phyloP scores from a whole-genome alignment of 1,140 invertebrate species.

The Radopholus similis region DNA sequence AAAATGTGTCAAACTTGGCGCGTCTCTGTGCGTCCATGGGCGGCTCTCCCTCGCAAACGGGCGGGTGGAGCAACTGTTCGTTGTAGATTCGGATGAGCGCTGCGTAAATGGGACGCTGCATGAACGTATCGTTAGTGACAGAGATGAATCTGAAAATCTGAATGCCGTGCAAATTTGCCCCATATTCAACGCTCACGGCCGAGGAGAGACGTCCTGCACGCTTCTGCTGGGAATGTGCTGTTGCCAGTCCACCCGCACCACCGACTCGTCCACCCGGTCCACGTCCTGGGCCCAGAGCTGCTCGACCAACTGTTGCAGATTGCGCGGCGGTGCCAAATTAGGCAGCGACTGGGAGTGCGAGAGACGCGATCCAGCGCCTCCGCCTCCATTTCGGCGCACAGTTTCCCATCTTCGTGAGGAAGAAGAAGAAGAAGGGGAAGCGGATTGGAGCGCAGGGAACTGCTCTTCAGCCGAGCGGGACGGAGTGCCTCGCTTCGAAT shows the following conservation, averaged over 20 bases:
- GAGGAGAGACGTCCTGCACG: not conserved
- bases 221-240: constrained; percentile 11
- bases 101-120: constrained; percentile 15
- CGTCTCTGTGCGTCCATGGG: constrained; percentile 7
- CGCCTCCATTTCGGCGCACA: not conserved
- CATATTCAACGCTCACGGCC: constrained; percentile 6
- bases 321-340: not conserved
- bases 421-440: no score
- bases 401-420: no score
- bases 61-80: constrained; percentile 10
- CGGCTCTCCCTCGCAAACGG: constrained; percentile 17
- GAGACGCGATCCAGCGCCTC: not conserved
- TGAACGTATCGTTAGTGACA: constrained; percentile 4
- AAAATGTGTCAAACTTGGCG: constrained; percentile 4
- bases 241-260: constrained; percentile 25
- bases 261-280: constrained; percentile 13
- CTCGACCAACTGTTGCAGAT: constrained; percentile 38
- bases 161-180: not conserved
- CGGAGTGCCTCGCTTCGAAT: not conserved
- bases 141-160: not conserved
- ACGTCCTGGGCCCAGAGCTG: constrained; percentile 42
- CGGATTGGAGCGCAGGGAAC: no score
- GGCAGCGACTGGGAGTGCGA: not conserved
- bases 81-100: constrained; percentile 18
- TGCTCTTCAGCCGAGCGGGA: not conserved